A percentile compares a stretch with the other conserved stretches of the same genome.
Evolutionary conservation across 2,888 invertebrate species (phyloP).

Genomic region (Criorhina ranunculi): DNA sequence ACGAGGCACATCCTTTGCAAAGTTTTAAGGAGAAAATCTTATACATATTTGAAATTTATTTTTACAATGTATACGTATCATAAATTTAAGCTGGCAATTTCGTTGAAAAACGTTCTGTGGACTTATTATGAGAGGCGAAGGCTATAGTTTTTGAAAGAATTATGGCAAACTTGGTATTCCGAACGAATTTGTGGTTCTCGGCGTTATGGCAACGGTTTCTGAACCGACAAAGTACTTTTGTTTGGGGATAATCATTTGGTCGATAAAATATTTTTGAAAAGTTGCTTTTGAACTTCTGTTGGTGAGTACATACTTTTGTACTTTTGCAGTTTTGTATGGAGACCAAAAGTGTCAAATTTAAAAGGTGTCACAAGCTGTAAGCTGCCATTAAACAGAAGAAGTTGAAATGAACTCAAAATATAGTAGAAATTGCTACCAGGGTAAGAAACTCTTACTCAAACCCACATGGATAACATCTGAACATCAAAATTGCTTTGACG

Average conservation of each 20-base stretch:
- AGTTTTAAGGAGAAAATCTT: slow-evolving; percentile 14
- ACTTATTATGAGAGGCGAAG: background rate
- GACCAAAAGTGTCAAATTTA: no score
- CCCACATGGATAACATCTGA: no score
- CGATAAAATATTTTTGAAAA: background rate
- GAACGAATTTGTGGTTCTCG: background rate
- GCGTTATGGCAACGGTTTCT: background rate
- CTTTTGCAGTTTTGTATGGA: no score
- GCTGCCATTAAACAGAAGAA: no score
- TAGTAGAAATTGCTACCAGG: no score
- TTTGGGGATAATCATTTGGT: background rate
- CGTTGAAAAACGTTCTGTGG: background rate
- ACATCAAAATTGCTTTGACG: no score
- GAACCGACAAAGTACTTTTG: background rate
- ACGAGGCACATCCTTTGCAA: background rate
- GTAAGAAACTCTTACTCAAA: no score
- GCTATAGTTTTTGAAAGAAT: background rate
- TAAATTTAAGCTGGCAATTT: slow-evolving; percentile 33
- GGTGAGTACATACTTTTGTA: no score
- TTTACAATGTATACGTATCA: slow-evolving; percentile 9
- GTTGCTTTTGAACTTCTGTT: no score
- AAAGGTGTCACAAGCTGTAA: no score
- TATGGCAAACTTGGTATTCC: background rate
- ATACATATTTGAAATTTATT: slow-evolving; percentile 15
- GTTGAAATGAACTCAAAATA: no score